These are phyloP conservation scores for Lepeophtheirus salmonis DNA, from an alignment of 1,140 invertebrate species.

Conservation along the genomic window DNA sequence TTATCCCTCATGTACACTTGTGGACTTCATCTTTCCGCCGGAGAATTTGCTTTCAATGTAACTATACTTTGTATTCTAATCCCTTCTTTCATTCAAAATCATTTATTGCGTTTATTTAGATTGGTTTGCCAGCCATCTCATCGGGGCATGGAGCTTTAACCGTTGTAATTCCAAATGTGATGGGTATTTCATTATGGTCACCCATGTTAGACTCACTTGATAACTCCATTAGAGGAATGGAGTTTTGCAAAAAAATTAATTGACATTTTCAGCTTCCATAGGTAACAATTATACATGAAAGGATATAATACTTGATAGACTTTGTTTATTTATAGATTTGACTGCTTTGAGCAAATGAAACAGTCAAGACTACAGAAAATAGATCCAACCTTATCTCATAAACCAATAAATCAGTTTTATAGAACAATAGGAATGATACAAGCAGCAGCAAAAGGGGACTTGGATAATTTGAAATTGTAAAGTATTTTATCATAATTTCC, in stretches of 20 bases:
- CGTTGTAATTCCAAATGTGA: conserved; percentile 86
- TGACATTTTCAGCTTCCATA: conserved; percentile 79
- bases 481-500: no score
- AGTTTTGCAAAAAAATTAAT: conserved; percentile 79
- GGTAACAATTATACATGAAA: no score
- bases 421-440: neutral
- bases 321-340: neutral
- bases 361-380: neutral
- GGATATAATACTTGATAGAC: no score
- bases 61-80: neutral
- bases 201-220: conserved; percentile 74
- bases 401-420: neutral
- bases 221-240: conserved; percentile 71
- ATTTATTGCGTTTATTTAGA: no score
- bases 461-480: neutral
- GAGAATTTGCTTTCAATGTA: conserved; percentile 27
- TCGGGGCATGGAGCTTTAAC: conserved; percentile 82
- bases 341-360: neutral
- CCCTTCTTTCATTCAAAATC: neutral
- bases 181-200: conserved; percentile 87
- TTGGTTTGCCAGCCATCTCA: conserved; percentile 89
- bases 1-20: conserved; percentile 41
- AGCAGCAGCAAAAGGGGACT: neutral
- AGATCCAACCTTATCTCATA: neutral
- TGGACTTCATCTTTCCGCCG: conserved; percentile 36